Base-by-base conservation (phyloP, 2,888 invertebrate genomes). In the Argynnis bischoffii region DNA sequence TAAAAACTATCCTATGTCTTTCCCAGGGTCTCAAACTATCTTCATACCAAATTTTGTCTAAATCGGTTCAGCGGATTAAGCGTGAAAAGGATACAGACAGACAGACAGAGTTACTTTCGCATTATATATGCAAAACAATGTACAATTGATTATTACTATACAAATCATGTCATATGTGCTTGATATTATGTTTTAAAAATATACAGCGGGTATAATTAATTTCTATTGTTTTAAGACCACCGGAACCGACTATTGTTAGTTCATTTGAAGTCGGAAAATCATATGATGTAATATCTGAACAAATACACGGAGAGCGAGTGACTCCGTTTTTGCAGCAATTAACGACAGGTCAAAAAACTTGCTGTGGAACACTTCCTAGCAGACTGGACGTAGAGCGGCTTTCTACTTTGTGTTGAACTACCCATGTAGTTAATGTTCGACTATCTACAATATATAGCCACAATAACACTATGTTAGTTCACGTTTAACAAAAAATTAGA, bases 351-450 rank as follows among this genome's bases (percentile, higher is more conserved):
- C 50, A 63, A 59, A 59, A 46, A 51, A 65, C 55, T 55, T 47
- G 64, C 61, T 21, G 13, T 63, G 63, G 67, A 46, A 51, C 54
- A 64, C 60, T 70, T 70, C 67, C 69, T 67, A 47, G 46, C 55
- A 48, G 53, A 59, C 66, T 26, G 59, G 26, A 48, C 57, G 57
- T 46, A 55, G 18, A 41, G 26, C 64, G 55, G 64, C 69, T 70
- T 70, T 70, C 69, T 70, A 67, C 51, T 70, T 59, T 51, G 51
- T 53, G 54, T 5, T 61, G 61, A 41, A 55, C 54, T 65, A 54
- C 18, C 54, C 54, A 66, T 66, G 15, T 55, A 55, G 60, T 66
- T 31, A 54, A 55, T 54, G 46, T 26, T 6, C 47, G 35, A 35
- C n/a, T 31, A 66, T 48, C 54, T 66, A 53, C 48, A 31, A 47